Evolutionary conservation across 2,113 vertebrate species (phyloP).

Genomic region (Phyllostomus discolor): DNA sequence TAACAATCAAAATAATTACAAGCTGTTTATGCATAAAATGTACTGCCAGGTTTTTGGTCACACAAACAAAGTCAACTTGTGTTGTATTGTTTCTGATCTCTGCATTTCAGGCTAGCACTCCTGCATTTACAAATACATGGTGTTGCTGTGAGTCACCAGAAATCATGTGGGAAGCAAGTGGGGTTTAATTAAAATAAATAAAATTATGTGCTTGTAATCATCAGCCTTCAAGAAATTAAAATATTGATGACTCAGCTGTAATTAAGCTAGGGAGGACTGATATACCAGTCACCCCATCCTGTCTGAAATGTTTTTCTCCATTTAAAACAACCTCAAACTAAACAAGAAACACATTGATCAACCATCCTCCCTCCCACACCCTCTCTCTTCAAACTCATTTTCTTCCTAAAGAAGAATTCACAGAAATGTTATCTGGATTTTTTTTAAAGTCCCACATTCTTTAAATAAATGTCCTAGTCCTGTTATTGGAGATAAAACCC

Average conservation of each 20-base stretch:
- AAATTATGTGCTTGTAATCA: neutral
- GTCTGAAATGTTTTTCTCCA: neutral
- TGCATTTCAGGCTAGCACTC: neutral
- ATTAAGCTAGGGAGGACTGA: neutral
- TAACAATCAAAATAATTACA: neutral
- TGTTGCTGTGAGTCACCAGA: neutral
- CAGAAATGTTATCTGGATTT: neutral
- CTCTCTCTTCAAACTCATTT: neutral
- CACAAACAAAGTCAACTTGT: neutral
- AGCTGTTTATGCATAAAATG: neutral
- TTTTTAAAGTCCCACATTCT: neutral
- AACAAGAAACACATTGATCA: neutral
- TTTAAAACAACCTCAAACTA: neutral
- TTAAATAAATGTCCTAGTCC: neutral
- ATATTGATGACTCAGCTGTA: slow-evolving; percentile 20
- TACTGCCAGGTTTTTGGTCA: neutral
- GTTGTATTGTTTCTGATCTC: neutral
- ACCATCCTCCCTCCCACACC: neutral
- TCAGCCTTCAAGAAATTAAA: slow-evolving; percentile 28
- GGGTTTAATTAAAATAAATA: slow-evolving; percentile 59
- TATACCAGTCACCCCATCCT: neutral
- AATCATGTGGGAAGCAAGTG: neutral
- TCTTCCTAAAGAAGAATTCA: neutral
- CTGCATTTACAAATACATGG: neutral
- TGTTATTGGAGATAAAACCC: neutral